Evolutionary conservation across 2,888 invertebrate species (phyloP), one percentile per base, ranked within the genome.

Genomic region (Seira sanloemensis): DNA sequence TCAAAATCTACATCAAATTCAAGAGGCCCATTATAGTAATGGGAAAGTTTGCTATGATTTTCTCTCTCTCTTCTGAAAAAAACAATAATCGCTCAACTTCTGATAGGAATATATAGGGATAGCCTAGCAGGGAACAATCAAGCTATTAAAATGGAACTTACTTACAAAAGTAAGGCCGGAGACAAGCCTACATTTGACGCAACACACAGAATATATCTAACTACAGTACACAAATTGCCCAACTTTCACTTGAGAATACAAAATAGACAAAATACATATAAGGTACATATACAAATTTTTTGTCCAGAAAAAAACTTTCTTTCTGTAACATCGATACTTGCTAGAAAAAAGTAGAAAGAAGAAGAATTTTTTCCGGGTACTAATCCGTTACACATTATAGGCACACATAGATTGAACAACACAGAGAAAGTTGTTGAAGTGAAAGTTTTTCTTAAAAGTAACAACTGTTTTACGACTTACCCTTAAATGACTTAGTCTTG

Each of bases 401-500:
- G n/a, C n/a, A n/a, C n/a, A n/a, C n/a, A n/a, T n/a, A n/a, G n/a
- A n/a, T n/a, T n/a, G n/a, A n/a, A n/a, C n/a, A 24, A 68, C 16
- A 68, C 23, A 50, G 21, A 23, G 72, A 12, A 50, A 23, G 23
- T 50, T 50, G 50, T 72, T 37, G 5, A 37, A 12, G 37, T 7
- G 37, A n/a, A 37, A 7, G 37, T 12, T 12, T 37, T 37, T 37
- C 12, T 37, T 37, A 4, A 37, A 37, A 37, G 37, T 37, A 37
- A n/a, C n/a, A n/a, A 16, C 37, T 65, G 65, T 37, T n/a, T n/a
- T 37, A 37, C 37, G n/a, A 81, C 83, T 71, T 83, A 87, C 87
- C 83, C 81, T 77, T 87, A 73, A 85, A 80, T 50, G 85, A 85
- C 80, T 87, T 87, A 76, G 77, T 82, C 82, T 82, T 82, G 65